Evolutionary conservation across 2,888 invertebrate species (phyloP), one percentile per base, ranked within the genome.

Genomic region (Diabrotica balteata): DNA sequence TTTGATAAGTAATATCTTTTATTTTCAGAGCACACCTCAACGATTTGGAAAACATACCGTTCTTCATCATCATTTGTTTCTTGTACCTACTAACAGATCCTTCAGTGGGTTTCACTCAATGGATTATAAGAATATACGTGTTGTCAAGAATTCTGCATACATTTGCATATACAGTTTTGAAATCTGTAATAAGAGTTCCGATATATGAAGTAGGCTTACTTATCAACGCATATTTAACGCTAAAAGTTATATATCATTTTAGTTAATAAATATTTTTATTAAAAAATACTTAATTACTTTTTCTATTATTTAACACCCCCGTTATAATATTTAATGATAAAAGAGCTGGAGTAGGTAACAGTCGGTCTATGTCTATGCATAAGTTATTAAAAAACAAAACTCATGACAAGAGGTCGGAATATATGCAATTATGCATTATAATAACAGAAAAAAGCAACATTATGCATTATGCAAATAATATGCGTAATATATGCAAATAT

Each of bases 41-140:
- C 49, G 69, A 69, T 43, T 8, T 69, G 57, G 69, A 69, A 52
- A 69, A 69, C 32, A 67, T 69, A 8, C 69, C 69, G 10, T 69
- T 69, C 43, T 69, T 69, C 63, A 62, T 69, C n/a, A 47, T 63
- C 2, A 59, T 67, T 11, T 46, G 61, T 44, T 69, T 67, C 43
- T 11, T 69, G 50, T 69, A 69, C 17, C 32, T 69, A 9, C 11
- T 67, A 8, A 63, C 66, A 5, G 47, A 69, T 55, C 69, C 69
- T n/a, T 57, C 69, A 42, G 42, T 67, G 10, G 45, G 8, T n/a
- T 17, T 52, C 6, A 67, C 69, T 4, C 32, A 58, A 22, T 59
- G 55, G 59, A 45, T 69, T 11, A 60, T 69, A 11, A 49, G 59
- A 50, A 59, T 59, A n/a, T 69, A 67, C 57, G 58, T 67, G 8